Evolutionary conservation across 2,888 invertebrate genomes (phyloP), one percentile per base, ranked within the genome.

Genomic region (Eupithecia dodoneata): DNA sequence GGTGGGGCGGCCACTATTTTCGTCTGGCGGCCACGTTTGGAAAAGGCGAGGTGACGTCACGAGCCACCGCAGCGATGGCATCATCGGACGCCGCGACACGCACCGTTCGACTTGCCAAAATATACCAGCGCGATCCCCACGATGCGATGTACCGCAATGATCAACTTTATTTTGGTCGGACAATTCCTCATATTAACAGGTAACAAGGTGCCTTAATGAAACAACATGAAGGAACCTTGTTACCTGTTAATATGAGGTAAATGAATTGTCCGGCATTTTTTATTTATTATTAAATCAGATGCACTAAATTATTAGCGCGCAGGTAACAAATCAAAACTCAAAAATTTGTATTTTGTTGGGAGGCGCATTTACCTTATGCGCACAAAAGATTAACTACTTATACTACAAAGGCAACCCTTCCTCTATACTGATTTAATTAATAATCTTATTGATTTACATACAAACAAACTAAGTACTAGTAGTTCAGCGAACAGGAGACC

Each of bases 11-110:
- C 93, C 92, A 89, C 94, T 95, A 95, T 95, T 95, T 95, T 94
- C 91, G 95, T 95, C 94, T 95, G 94, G 93, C 94, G 92, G 94
- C 93, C 94, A 93, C 94, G 94, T 94, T 95, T 94, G 94, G 93
- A 94, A 94, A 94, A 95, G 93, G 94, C 89, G 89, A 86, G 93
- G 88, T 94, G 94, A 94, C 94, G 94, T 95, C 94, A 95, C 92
- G 89, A 87, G 91, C 91, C 91, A 92, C 94, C 90, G 89, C 90
- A 89, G 94, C 94, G 94, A 94, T 95, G 94, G 93, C 94, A 94
- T 93, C 94, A 94, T 93, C 94, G 91, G 85, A 87, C 90, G 90
- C 87, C 90, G 92, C 94, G 93, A 93, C 93, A 93, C 94, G 91
- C 92, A 92, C 90, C 87, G 89, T 83, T 88, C 91, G 89, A 90